These are phyloP conservation scores for Pomatorhinus ruficollis DNA, from an alignment of 2,113 vertebrate genomes.

Conservation along the genomic window DNA sequence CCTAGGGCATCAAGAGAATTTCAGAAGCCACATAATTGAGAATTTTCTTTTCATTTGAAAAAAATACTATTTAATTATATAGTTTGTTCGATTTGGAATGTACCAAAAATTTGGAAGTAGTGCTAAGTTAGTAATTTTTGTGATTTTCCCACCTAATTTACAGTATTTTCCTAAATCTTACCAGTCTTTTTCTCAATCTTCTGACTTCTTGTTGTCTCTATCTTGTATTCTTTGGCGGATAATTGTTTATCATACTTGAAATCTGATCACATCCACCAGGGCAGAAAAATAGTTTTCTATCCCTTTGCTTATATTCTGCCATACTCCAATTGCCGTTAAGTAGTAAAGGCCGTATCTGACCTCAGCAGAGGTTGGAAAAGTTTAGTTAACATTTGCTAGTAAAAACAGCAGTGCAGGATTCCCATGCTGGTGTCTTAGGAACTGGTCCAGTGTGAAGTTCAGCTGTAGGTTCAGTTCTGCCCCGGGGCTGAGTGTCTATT, in stretches of 20 bases:
- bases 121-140: neutral
- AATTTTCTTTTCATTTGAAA: neutral
- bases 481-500: neutral
- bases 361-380: neutral
- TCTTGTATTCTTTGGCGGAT: slow-evolving; percentile 34
- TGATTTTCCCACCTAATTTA: neutral
- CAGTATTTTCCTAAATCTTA: neutral
- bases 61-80: neutral
- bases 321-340: neutral
- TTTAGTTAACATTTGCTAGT: neutral
- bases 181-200: neutral
- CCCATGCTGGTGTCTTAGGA: neutral
- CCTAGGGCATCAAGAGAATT: neutral
- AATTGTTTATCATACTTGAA: slow-evolving; percentile 29
- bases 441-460: neutral
- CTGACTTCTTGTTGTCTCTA: neutral
- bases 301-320: slow-evolving; percentile 2
- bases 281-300: slow-evolving; percentile 43
- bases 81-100: neutral
- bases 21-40: neutral
- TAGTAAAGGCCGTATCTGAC: neutral
- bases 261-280: slow-evolving; percentile 14
- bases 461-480: neutral
- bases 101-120: neutral
- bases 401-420: neutral